These are phyloP conservation scores for Ischnus inquisitorius DNA, from an alignment of 2,888 invertebrate genomes.

Conservation along the genomic window DNA sequence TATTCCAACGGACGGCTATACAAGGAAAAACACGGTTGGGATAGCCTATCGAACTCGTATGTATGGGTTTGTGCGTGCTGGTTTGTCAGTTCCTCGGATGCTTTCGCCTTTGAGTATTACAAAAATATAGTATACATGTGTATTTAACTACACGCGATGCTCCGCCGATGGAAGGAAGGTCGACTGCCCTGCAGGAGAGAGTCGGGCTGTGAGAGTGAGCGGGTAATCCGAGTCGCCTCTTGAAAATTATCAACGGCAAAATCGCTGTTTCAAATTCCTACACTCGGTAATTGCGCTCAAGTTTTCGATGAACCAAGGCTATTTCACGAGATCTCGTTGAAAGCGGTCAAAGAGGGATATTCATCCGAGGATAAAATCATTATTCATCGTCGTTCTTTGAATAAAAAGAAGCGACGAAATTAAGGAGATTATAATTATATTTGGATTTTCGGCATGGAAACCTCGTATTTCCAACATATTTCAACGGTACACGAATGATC, in stretches of 20 bases:
- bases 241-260: background rate
- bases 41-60: background rate
- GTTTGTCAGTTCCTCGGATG: conserved; percentile 39
- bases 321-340: too few relatives aligned
- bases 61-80: conserved; percentile 19
- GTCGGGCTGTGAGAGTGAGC: background rate
- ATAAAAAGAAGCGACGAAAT: too few relatives aligned
- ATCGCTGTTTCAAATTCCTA: conserved; percentile 2
- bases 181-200: conserved; percentile 36
- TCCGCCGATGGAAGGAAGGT: conserved; percentile 50
- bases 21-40: conserved; percentile 32
- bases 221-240: conserved; percentile 26
- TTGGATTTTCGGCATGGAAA: too few relatives aligned
- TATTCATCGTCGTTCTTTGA: too few relatives aligned
- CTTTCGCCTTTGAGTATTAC: conserved; percentile 54
- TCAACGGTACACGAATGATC: too few relatives aligned
- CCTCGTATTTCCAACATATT: too few relatives aligned
- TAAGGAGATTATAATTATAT: too few relatives aligned
- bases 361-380: too few relatives aligned
- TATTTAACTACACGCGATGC: conserved; percentile 47
- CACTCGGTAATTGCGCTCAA: background rate
- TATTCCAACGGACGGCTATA: conserved; percentile 39
- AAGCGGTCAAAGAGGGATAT: too few relatives aligned
- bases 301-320: background rate
- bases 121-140: background rate